Evolutionary conservation across 2,888 invertebrate species (phyloP).

Genomic region (Drosophila paucipuncta): DNA sequence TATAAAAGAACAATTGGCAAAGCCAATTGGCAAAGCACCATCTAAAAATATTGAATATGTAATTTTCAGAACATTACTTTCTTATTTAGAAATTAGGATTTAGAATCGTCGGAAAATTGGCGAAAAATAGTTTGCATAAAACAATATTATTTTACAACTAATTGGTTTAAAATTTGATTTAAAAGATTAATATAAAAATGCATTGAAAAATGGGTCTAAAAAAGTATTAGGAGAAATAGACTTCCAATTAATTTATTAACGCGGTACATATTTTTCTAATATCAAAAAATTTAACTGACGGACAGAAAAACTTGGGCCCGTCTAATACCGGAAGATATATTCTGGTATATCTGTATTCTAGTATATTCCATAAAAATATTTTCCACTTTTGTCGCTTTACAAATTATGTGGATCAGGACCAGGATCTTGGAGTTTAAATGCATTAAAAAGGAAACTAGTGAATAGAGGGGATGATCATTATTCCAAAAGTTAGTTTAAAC

Average conservation of each 20-base stretch:
- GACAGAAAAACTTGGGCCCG: background rate
- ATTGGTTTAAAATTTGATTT: background rate
- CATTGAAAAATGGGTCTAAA: background rate
- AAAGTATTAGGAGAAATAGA: background rate
- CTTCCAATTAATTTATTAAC: background rate
- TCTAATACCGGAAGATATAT: background rate
- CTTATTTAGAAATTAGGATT: background rate
- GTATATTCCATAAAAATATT: background rate
- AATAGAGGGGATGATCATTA: too few species aligned
- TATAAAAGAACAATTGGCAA: background rate
- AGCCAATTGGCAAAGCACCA: background rate
- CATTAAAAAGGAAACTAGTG: background rate
- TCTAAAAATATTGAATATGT: background rate
- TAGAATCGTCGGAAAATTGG: background rate
- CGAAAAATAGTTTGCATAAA: background rate
- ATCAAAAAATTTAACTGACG: background rate
- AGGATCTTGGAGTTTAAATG: background rate
- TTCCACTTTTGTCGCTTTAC: background rate
- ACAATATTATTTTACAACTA: background rate
- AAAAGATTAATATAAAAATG: background rate
- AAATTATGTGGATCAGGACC: too few species aligned
- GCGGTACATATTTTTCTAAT: background rate
- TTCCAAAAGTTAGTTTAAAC: background rate
- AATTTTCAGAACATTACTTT: background rate
- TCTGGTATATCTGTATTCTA: too few species aligned